phyloP scores from a whole-genome alignment of 23 tunicate species.

The Diplosoma virens region DNA sequence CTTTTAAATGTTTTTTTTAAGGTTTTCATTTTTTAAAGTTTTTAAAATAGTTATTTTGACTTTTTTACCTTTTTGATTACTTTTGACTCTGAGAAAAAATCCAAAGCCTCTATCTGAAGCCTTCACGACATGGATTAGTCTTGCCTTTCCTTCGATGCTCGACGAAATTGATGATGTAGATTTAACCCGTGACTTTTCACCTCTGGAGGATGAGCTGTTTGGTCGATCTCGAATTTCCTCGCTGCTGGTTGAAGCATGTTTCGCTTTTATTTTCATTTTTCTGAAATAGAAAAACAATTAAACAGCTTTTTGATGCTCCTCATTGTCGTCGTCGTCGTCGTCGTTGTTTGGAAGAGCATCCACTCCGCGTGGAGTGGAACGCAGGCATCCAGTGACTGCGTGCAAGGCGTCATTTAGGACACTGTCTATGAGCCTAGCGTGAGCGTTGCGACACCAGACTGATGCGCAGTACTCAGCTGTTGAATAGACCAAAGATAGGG shows the following conservation, averaged over 20 bases:
- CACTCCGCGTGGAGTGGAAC: too few species aligned
- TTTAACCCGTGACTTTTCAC: conserved; percentile 6
- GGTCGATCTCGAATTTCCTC: conserved; percentile 9
- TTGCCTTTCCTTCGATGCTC: conserved; percentile 37
- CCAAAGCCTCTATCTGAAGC: conserved; percentile 53
- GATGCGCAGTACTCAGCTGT: too few species aligned
- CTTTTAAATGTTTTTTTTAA: too few species aligned
- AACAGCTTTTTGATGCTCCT: background rate
- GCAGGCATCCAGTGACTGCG: too few species aligned
- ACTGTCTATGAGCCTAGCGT: too few species aligned
- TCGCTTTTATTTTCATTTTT: conserved; percentile 70
- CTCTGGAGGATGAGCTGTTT: conserved; percentile 7
- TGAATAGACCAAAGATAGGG: too few species aligned
- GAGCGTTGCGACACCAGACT: too few species aligned
- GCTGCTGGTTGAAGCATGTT: conserved; percentile 52
- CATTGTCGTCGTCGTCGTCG: too few species aligned
- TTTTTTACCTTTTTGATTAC: conserved; percentile 32
- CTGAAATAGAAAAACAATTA: conserved; percentile 36
- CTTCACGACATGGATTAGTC: conserved; percentile 63
- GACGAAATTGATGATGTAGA: background rate
- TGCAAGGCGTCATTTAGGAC: too few species aligned
- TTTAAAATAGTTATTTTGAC: too few species aligned
- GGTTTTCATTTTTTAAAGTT: too few species aligned
- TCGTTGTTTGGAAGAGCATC: too few species aligned
- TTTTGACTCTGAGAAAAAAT: conserved; percentile 64